Percentiles rank a stretch among this genome's conserved stretches.
phyloP scores from a whole-genome alignment of 1,140 invertebrate genomes.

The Heliconius himera region DNA sequence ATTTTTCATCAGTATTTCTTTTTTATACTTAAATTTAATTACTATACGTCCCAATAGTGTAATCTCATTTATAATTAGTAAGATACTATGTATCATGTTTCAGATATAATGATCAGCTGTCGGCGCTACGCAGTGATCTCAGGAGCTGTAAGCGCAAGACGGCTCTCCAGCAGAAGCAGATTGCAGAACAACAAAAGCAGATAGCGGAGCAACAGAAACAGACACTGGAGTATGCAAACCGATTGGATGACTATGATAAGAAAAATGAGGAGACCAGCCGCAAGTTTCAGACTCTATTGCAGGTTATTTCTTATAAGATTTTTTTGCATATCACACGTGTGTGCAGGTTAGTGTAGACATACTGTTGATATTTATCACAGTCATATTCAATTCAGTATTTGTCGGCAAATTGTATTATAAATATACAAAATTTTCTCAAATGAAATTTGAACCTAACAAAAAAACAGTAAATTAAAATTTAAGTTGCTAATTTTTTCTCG shows the following conservation, averaged over 20 bases:
- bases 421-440: too few species aligned
- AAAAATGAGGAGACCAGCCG: constrained; percentile 94
- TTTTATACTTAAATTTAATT: too few species aligned
- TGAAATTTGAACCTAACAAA: too few species aligned
- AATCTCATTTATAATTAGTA: background rate
- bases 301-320: constrained; percentile 80
- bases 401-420: too few species aligned
- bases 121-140: constrained; percentile 88
- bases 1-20: too few species aligned
- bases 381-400: too few species aligned
- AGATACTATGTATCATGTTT: constrained; percentile 15
- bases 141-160: constrained; percentile 90
- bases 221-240: constrained; percentile 89
- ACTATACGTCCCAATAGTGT: background rate
- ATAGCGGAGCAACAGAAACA: constrained; percentile 88
- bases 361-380: background rate
- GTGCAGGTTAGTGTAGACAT: background rate
- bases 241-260: constrained; percentile 93
- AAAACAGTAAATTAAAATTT: too few species aligned
- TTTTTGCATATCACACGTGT: background rate
- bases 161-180: constrained; percentile 91
- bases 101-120: constrained; percentile 89
- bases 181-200: constrained; percentile 91
- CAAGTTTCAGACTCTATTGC: constrained; percentile 93
- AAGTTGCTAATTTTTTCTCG: too few species aligned